phyloP scores from a whole-genome alignment of 1,140 invertebrate genomes.

The Drosophila bocqueti region DNA sequence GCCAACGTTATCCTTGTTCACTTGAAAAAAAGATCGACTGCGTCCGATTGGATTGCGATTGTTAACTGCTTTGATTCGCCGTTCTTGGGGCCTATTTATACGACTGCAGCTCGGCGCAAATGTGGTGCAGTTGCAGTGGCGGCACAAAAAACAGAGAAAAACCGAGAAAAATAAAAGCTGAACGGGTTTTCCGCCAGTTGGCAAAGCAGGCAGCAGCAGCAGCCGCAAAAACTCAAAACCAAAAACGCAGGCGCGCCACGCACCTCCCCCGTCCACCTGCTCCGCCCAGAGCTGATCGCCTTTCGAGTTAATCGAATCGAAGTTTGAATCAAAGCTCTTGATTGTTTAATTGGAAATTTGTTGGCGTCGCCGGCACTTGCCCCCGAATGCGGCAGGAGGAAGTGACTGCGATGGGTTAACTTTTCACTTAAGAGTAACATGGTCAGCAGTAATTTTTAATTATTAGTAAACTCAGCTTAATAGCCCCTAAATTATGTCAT shows the following conservation, averaged over 20 bases:
- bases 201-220: constrained; percentile 48
- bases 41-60: constrained; percentile 27
- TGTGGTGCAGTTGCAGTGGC: constrained; percentile 43
- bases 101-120: constrained; percentile 45
- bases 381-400: constrained; percentile 54
- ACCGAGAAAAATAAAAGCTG: constrained; percentile 7
- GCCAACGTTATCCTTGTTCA: constrained; percentile 39
- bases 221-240: not conserved
- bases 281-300: constrained; percentile 38
- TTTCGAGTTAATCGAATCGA: constrained; percentile 55
- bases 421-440: not conserved
- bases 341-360: constrained; percentile 77
- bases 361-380: constrained; percentile 19
- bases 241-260: constrained; percentile 43
- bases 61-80: constrained; percentile 71
- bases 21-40: constrained; percentile 43
- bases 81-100: constrained; percentile 83
- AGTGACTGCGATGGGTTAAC: constrained; percentile 31
- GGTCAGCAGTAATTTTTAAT: not conserved
- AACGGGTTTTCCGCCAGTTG: constrained; percentile 54
- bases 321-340: constrained; percentile 1
- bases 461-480: not conserved
- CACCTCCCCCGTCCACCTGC: constrained; percentile 3
- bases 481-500: not conserved
- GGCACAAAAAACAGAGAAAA: constrained; percentile 1